phyloP scores from a whole-genome alignment of 2,797 vertebrate species.

The Todus mexicanus region DNA sequence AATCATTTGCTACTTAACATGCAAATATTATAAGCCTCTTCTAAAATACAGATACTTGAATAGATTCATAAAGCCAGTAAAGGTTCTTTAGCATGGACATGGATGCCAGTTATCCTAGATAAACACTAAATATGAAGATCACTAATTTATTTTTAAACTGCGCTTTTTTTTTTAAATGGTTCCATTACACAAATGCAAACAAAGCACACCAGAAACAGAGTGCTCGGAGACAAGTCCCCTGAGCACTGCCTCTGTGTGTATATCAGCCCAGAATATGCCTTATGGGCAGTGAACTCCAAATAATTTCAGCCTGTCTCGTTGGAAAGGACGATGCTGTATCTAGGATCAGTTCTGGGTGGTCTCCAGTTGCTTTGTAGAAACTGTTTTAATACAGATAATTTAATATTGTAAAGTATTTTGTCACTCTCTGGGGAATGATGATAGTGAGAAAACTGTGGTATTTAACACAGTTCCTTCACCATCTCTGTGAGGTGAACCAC shows the following conservation, averaged over 20 bases:
- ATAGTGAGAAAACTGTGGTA: background rate
- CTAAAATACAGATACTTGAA: conserved; percentile 31
- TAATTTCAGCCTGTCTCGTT: conserved; percentile 23
- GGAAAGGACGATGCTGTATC: conserved; percentile 10
- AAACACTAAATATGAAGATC: conserved; percentile 23
- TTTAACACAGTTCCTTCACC: background rate
- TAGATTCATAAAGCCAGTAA: background rate
- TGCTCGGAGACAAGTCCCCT: conserved; percentile 1
- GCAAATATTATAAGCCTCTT: conserved; percentile 2
- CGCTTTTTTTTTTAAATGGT: conserved; percentile 50
- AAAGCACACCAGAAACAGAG: conserved; percentile 31
- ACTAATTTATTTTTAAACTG: conserved; percentile 53
- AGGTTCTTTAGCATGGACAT: background rate
- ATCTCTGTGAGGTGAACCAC: background rate
- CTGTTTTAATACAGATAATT: background rate
- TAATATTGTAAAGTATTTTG: background rate
- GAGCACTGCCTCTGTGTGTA: background rate
- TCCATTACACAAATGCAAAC: conserved; percentile 52
- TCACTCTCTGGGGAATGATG: background rate
- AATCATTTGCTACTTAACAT: background rate
- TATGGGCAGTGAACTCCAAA: background rate
- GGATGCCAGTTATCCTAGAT: background rate
- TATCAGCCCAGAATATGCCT: conserved; percentile 15
- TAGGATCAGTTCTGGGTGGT: conserved; percentile 41
- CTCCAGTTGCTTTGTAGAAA: background rate